Evolutionary conservation across 2,113 vertebrate species (phyloP), one percentile per base, ranked within the genome.

Genomic region (Argyrosomus japonicus): DNA sequence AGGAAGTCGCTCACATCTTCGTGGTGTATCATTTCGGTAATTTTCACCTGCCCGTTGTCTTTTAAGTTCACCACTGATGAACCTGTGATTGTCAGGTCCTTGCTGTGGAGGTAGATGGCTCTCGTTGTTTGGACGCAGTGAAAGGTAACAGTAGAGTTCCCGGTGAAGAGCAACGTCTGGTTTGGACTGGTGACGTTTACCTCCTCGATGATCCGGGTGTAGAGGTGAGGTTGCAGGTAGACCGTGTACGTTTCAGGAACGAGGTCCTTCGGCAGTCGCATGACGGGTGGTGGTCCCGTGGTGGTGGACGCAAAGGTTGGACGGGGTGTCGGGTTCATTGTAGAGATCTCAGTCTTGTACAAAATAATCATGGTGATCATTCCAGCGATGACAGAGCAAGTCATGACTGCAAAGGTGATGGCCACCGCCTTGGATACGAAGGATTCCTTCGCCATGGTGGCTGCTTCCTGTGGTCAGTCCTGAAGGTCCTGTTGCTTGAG

Each of bases 91-190:
- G 58, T 88, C 79, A 98, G 96, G 56, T 95, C 84, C 6, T 87
- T 92, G 94, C 96, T 97, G 91, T 99, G 96, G 79, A 99, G 96
- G 69, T 96, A 93, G 88, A 99, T 96, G 80, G 91, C 69, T 4
- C 75, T 0, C 0, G 97, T 97, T 11, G 12, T 1, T 18, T 91
- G 18, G 0, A 23, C 0, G 5, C 98, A 99, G 5, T 0, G 0
- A 1, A 96, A 91, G 51, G 40, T 5, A 3, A 95, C 91, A 0
- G 91, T 95, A 1, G 93, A 94, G 73, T 89, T 91, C 1, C 95
- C 95, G 0, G 47, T 86, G 83, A 99, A 98, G 60, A 64, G 4
- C 25, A 94, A 93, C 0, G 83, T 91, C 76, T 94, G 93, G 0
- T 95, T 53, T 0, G 8, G 81, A 58, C 69, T 3, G 18, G 81